These are phyloP conservation scores for Crotalus viridis DNA, from an alignment of 2,113 vertebrate genomes.

Conservation along the genomic window DNA sequence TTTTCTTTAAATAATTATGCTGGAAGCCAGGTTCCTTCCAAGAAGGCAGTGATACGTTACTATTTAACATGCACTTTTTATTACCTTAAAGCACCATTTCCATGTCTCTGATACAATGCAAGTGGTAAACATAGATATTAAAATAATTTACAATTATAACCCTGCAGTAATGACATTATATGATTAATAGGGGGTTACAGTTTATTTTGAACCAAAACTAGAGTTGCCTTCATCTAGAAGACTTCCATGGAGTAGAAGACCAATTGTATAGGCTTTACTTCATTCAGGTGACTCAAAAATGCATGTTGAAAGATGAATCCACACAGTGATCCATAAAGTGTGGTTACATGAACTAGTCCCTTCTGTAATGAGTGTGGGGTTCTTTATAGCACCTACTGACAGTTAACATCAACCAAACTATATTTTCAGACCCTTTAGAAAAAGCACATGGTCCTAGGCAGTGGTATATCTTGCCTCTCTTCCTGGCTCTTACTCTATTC, in stretches of 20 bases:
- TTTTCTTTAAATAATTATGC: neutral
- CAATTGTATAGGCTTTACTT: neutral
- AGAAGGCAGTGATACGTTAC: neutral
- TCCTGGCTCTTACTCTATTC: neutral
- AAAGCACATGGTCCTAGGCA: neutral
- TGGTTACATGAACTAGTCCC: neutral
- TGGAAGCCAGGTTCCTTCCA: neutral
- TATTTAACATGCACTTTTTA: neutral
- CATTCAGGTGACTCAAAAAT: neutral
- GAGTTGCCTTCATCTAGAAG: neutral
- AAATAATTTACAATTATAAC: neutral
- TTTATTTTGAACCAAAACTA: neutral
- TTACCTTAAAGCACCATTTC: neutral
- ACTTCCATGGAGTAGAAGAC: neutral
- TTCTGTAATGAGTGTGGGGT: neutral
- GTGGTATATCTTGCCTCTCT: neutral
- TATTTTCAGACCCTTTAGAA: neutral
- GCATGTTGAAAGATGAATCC: neutral
- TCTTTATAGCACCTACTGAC: neutral
- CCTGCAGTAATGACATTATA: neutral
- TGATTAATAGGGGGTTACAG: neutral
- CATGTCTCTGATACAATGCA: neutral
- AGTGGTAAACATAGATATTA: neutral
- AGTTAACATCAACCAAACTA: neutral
- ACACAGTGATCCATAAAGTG: neutral